These are phyloP conservation scores for Paradoxurus hermaphroditus DNA, from an alignment of 2,113 vertebrate species.

Conservation along the genomic window DNA sequence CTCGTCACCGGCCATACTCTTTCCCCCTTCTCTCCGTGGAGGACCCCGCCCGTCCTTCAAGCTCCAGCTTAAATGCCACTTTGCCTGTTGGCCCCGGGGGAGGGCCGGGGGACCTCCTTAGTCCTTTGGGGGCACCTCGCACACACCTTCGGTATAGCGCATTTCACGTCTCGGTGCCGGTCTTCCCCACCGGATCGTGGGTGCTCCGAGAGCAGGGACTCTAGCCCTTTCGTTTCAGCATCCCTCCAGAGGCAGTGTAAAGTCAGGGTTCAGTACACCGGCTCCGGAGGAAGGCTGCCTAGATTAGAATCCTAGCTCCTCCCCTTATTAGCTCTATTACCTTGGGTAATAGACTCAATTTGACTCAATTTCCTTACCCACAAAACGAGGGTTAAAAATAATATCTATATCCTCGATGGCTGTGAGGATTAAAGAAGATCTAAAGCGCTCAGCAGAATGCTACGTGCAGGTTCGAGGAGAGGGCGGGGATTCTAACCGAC, in stretches of 20 bases:
- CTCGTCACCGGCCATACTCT: not conserved
- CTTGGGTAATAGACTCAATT: not conserved
- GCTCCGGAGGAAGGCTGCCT: not conserved
- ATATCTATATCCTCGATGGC: not conserved
- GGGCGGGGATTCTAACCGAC: not conserved
- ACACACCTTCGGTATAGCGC: not conserved
- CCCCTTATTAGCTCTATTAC: not conserved
- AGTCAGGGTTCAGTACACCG: not conserved
- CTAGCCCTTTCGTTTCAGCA: not conserved
- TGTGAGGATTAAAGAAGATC: not conserved
- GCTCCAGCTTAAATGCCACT: not conserved
- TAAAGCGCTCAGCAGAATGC: not conserved
- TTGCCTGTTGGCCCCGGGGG: not conserved
- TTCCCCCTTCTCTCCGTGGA: not conserved
- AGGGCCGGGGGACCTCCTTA: not conserved
- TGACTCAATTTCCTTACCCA: not conserved
- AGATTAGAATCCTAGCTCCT: not conserved
- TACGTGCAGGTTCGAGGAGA: not conserved
- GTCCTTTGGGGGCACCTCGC: not conserved
- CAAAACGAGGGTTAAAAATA: not conserved
- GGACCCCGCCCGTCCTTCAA: not conserved
- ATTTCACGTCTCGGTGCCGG: not conserved
- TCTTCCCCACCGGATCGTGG: not conserved
- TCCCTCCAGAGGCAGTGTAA: not conserved
- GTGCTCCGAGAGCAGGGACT: not conserved